Percentiles rank a stretch among this genome's conserved stretches.
phyloP scores from a whole-genome alignment of 2,888 invertebrate species.

The Adelphocoris suturalis region DNA sequence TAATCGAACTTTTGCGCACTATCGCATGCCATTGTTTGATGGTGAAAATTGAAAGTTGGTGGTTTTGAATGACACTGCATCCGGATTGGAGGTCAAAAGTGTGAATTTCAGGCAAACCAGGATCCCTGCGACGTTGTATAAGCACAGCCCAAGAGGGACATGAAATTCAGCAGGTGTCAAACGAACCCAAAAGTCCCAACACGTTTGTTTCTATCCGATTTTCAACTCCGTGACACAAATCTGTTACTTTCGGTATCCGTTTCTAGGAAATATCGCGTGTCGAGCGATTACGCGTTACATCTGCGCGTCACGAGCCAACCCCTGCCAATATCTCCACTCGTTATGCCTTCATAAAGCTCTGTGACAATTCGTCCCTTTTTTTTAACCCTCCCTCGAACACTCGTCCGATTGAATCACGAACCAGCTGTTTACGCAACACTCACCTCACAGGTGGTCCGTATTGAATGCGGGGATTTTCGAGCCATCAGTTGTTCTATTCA shows the following conservation, averaged over 20 bases:
- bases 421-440: slow-evolving; percentile 10
- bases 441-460: slow-evolving; percentile 5
- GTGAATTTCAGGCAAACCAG: no score
- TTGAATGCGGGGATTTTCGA: background rate
- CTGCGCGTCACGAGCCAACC: no score
- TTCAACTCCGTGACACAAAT: background rate
- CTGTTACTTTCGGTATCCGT: background rate
- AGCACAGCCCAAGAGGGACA: no score
- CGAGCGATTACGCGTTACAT: background rate
- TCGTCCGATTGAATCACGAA: background rate
- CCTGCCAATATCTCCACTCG: background rate
- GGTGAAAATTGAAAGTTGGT: no score
- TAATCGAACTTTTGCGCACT: no score
- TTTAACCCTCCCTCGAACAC: background rate
- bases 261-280: background rate
- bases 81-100: no score
- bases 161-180: no score
- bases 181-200: background rate
- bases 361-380: background rate
- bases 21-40: no score
- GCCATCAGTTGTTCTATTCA: background rate
- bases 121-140: no score
- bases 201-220: background rate
- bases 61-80: no score
- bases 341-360: background rate